Conservation (phyloP, 2,797 vertebrate genomes). For the Podarcis lilfordi region DNA sequence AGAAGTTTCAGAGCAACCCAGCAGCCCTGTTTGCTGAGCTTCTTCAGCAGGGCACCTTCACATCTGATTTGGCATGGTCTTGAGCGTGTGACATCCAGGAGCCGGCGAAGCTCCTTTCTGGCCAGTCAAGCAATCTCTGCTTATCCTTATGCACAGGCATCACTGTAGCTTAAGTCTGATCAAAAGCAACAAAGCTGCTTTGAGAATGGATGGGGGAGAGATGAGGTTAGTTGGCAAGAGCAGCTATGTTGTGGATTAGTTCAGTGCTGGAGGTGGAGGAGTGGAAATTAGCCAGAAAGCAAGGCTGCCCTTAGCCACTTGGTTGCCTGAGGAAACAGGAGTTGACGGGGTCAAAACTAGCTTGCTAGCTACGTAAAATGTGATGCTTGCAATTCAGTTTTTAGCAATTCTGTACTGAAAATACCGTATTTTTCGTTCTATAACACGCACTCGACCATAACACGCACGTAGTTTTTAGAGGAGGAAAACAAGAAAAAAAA, state of each 20-base stretch:
- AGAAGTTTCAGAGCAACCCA: not conserved
- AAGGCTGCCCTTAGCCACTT: not conserved
- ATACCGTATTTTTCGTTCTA: too few relatives aligned
- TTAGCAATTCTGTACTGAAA: not conserved
- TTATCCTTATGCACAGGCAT: not conserved
- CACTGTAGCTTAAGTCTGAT: constrained; percentile 49
- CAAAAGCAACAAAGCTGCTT: constrained; percentile 61
- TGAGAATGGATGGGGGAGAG: constrained; percentile 4
- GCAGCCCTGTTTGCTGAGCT: not conserved
- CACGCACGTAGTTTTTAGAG: too few relatives aligned
- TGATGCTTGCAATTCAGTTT: not conserved
- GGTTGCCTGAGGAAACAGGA: not conserved
- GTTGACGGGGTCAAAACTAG: not conserved
- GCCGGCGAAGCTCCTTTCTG: fast-evolving
- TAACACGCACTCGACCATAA: too few relatives aligned
- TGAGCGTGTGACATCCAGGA: not conserved
- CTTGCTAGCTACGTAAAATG: not conserved
- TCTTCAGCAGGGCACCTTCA: not conserved
- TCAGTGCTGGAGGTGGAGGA: not conserved
- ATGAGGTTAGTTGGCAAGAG: not conserved
- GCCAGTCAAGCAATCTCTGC: not conserved
- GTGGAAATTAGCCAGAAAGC: not conserved
- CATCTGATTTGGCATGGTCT: not conserved
- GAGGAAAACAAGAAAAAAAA: too few relatives aligned
- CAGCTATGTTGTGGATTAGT: not conserved